Evolutionary conservation across 2,888 invertebrate species (phyloP), one percentile per base, ranked within the genome.

Genomic region (Ophraella communa): DNA sequence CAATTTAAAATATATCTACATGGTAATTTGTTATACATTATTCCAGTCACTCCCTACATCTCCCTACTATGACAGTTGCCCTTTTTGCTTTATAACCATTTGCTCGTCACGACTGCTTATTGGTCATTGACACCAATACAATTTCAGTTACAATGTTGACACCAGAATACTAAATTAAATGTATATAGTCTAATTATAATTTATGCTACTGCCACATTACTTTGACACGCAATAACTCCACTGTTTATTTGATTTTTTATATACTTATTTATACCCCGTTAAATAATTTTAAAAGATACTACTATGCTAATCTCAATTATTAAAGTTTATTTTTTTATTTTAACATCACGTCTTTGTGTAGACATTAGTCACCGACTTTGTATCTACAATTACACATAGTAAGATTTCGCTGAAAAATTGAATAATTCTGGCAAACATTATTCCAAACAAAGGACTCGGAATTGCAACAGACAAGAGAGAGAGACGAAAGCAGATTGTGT

Each of bases 401-500:
- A 45, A 51, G 14, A 59, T 51, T 60, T 52, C 30, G 2, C 44
- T 10, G 60, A 30, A 60, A 53, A 30, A 30, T 30, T 30, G 30
- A 60, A 60, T 60, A 52, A 60, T 60, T 53, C 52, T 27, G 49
- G 27, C 27, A 27, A 27, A 51, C 49, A 44, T 42, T 21, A 4
- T 23, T 35, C 8, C 23, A 44, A 71, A 75, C 74, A 73, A 75
- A 74, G 73, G 72, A 72, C 65, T 42, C 27, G n/a, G 11, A 56
- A 14, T 45, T 33, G 55, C 68, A 66, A 69, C 65, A 66, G 66
- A 67, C 60, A 64, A 52, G 66, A 64, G 17, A n/a, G n/a, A 63
- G 69, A 71, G 72, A 70, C 65, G 67, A 69, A 70, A 71, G 64
- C 66, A 66, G 65, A 71, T 76, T 76, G 76, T 77, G 72, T 74